phyloP scores from a whole-genome alignment of 2,113 vertebrate genomes.

The Cyrtonyx montezumae region DNA sequence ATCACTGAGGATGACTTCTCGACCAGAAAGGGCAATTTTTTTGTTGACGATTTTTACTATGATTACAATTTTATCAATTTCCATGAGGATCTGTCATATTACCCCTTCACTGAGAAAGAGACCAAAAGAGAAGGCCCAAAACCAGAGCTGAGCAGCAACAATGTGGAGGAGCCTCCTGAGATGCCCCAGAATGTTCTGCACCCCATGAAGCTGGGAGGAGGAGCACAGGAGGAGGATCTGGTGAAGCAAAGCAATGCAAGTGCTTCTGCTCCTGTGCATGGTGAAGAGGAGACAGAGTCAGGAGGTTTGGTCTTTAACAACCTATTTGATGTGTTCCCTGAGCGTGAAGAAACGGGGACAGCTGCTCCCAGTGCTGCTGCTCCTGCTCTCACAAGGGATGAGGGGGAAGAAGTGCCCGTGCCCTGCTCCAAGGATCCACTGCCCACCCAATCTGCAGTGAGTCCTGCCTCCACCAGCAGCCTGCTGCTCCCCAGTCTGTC shows the following conservation, averaged over 20 bases:
- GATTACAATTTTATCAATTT: constrained; percentile 99
- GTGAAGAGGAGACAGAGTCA: background rate
- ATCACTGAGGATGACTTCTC: constrained; percentile 79
- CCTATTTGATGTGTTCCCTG: fast-evolving
- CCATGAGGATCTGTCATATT: constrained; percentile 90
- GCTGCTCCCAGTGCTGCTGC: background rate
- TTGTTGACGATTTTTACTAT: constrained; percentile 96
- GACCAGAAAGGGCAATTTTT: constrained; percentile 73
- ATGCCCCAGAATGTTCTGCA: constrained; percentile 14
- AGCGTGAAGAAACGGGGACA: background rate
- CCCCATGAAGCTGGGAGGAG: background rate
- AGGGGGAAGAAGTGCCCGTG: background rate
- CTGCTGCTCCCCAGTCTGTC: fast-evolving
- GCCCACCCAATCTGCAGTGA: constrained; percentile 25
- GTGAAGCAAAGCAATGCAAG: background rate
- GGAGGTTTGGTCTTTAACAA: fast-evolving
- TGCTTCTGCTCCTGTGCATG: background rate
- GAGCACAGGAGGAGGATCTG: background rate
- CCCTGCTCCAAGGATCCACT: constrained; percentile 54
- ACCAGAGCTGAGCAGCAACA: background rate
- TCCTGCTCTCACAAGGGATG: background rate
- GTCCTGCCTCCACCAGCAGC: fast-evolving
- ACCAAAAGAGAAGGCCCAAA: background rate
- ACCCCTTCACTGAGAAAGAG: constrained; percentile 61
- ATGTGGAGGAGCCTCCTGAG: background rate